Base-by-base conservation (phyloP, 2,797 vertebrate species). In the Cossypha polioptera region DNA sequence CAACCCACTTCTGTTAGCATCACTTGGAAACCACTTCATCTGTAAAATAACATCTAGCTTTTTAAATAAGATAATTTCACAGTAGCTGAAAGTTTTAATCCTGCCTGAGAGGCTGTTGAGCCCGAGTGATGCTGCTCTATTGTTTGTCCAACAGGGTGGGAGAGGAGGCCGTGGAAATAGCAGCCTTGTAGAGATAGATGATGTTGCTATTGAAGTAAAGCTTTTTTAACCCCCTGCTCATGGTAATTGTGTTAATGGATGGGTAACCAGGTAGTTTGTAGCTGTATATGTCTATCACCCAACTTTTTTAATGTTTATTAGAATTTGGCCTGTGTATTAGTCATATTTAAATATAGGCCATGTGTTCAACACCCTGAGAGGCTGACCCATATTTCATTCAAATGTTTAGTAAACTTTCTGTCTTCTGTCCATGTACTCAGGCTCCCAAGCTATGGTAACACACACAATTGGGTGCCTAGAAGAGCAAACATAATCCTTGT, bases 381-480 rank as follows among this genome's bases (percentile, higher is more conserved):
- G 29, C 54, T 50, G 48, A 84, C 78, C 55, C 87, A 38, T 93
- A 84, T 95, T 95, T 97, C 89, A 80, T 95, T 88, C 62, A 77
- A 15, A 63, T 86, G 82, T 94, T 94, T 62, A 75, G 50, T 88
- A 93, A 94, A 75, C 66, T 90, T 94, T 58, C 61, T 71, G 86
- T 90, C 91, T 91, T 84, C 69, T 53, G 6, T n/a, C 65, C 20
- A 0, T 24, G 66, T 75, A 18, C 48, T 81, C 62, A 53, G 74
- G 45, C 82, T 94, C 67, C 68, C 62, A n/a, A 59, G 48, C 76
- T 55, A 6, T 29, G 62, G 73, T 86, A 91, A 55, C 51, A 66
- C 84, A 69, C 45, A 69, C 73, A 81, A 22, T 2, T 75, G 61
- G 38, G 58, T 11, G 1, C 73, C 78, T 61, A 45, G 62, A 90